Percentiles rank a stretch among this genome's conserved stretches.
phyloP scores from a whole-genome alignment of 2,797 vertebrate species.

The Arrhamphus sclerolepis region DNA sequence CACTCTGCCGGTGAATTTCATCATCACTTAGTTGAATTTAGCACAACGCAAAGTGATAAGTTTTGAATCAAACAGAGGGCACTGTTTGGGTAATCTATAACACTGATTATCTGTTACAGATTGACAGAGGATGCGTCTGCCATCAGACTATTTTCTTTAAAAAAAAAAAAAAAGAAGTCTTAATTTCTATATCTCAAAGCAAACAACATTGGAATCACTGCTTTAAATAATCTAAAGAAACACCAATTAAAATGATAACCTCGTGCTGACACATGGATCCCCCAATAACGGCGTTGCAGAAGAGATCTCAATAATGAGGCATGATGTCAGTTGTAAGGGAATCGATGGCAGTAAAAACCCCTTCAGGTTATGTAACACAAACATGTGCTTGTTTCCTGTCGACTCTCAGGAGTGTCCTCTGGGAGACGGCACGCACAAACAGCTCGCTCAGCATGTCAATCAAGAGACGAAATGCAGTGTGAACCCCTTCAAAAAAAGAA shows the following conservation, averaged over 20 bases:
- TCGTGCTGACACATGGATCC: background rate
- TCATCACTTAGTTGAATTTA: too few relatives aligned
- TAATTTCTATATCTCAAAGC: background rate
- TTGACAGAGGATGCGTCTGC: too few relatives aligned
- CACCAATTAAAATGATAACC: background rate
- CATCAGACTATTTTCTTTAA: too few relatives aligned
- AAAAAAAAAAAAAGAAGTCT: background rate
- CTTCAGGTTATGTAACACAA: constrained; percentile 29
- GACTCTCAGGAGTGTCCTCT: background rate
- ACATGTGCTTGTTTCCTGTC: constrained; percentile 1
- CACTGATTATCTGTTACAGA: too few relatives aligned
- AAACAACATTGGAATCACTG: background rate
- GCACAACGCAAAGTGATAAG: too few relatives aligned
- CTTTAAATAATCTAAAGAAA: constrained; percentile 1
- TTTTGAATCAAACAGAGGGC: too few relatives aligned
- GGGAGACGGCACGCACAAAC: background rate
- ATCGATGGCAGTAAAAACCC: constrained; percentile 9
- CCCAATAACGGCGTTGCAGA: background rate
- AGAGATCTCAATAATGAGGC: constrained; percentile 13
- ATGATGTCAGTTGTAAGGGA: constrained; percentile 10
- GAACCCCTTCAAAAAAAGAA: too few relatives aligned
- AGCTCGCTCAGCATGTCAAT: background rate
- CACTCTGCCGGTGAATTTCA: too few relatives aligned
- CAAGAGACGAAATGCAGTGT: too few relatives aligned
- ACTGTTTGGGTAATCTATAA: too few relatives aligned